phyloP scores from a whole-genome alignment of 2,113 vertebrate species.

The Pteruthius melanotis region DNA sequence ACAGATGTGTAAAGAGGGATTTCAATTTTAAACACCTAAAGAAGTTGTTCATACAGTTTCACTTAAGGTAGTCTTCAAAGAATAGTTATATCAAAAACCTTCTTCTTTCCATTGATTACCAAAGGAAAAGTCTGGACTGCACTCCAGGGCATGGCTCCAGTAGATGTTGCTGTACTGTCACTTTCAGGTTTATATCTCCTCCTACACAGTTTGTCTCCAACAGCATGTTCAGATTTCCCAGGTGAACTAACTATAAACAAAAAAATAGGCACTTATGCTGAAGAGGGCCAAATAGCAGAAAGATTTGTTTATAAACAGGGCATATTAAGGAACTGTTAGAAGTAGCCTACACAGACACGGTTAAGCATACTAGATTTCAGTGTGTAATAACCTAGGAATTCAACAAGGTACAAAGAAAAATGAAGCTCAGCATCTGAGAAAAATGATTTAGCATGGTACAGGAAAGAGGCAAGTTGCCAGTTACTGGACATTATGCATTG shows the following conservation, averaged over 20 bases:
- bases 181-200: not conserved
- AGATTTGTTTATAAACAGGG: not conserved
- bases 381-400: not conserved
- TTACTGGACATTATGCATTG: not conserved
- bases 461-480: not conserved
- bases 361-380: not conserved
- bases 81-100: not conserved
- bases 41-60: not conserved
- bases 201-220: not conserved
- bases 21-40: not conserved
- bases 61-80: not conserved
- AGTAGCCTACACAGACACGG: not conserved
- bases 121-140: not conserved
- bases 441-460: not conserved
- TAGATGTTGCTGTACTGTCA: not conserved
- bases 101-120: not conserved
- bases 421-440: not conserved
- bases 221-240: not conserved
- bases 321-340: not conserved
- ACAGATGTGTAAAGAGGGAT: not conserved
- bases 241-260: not conserved
- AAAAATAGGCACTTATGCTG: not conserved
- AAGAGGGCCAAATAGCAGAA: not conserved
- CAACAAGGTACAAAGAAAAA: conserved; percentile 19
- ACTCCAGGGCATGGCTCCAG: not conserved